These are phyloP conservation scores for Habrosyne pyritoides DNA, from an alignment of 2,888 invertebrate genomes.

Conservation along the genomic window DNA sequence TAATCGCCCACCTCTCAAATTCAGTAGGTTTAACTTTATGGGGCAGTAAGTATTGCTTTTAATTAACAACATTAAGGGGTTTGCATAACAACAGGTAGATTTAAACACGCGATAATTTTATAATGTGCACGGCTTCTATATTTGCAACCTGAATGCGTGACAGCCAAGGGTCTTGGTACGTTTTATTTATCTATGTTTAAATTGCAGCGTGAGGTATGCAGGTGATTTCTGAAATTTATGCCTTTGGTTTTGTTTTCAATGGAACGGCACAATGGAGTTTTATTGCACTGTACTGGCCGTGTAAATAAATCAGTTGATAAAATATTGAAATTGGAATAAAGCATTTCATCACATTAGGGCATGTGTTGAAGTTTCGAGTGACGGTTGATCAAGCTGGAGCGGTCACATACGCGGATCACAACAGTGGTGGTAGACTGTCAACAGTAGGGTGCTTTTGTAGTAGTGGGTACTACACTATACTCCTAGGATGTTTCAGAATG, in stretches of 20 bases:
- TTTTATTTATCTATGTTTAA: background rate
- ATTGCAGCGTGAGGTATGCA: background rate
- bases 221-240: background rate
- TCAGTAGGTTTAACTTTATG: slow-evolving; percentile 4
- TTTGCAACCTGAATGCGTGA: slow-evolving; percentile 22
- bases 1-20: slow-evolving; percentile 4
- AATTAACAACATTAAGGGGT: slow-evolving; percentile 6
- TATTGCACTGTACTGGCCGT: too few species aligned
- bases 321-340: too few species aligned
- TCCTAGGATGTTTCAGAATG: too few species aligned
- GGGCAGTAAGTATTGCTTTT: slow-evolving; percentile 8
- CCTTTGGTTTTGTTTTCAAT: background rate
- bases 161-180: background rate
- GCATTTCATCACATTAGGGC: too few species aligned
- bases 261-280: background rate
- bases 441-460: too few species aligned
- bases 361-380: too few species aligned
- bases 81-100: slow-evolving; percentile 11
- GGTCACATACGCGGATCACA: too few species aligned
- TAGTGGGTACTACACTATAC: too few species aligned
- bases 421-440: too few species aligned
- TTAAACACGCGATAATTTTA: slow-evolving; percentile 22
- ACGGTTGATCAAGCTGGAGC: too few species aligned
- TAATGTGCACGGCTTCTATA: slow-evolving; percentile 29
- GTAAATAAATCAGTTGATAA: too few species aligned